phyloP scores from a whole-genome alignment of 2,797 vertebrate genomes.

The Muraenolepis orangiensis region DNA sequence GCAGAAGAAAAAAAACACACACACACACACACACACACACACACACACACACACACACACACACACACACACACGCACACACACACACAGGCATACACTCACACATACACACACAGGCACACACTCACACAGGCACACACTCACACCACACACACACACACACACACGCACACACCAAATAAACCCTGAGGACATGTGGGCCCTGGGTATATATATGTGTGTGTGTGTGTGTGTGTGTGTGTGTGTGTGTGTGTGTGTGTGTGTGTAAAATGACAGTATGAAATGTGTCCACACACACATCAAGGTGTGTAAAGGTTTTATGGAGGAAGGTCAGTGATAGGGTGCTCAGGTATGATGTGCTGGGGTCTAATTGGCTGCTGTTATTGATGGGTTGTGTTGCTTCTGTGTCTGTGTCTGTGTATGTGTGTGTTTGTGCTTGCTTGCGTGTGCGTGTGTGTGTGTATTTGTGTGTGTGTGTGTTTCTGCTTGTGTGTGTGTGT shows the following conservation, averaged over 20 bases:
- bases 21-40: conserved; percentile 48
- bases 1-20: conserved; percentile 66
- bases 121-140: conserved; percentile 43
- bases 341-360: conserved; percentile 69
- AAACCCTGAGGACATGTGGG: conserved; percentile 20
- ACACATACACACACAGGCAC: conserved; percentile 47
- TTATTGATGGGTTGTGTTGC: conserved; percentile 57
- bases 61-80: too few species aligned
- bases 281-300: conserved; percentile 53
- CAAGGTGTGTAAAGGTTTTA: conserved; percentile 73
- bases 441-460: conserved; percentile 18
- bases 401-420: conserved; percentile 29
- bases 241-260: too few species aligned
- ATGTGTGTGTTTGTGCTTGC: conserved; percentile 31
- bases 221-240: too few species aligned
- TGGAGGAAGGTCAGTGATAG: conserved; percentile 69
- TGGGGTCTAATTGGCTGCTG: conserved; percentile 63
- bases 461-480: conserved; percentile 1
- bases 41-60: conserved; percentile 8
- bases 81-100: conserved; percentile 36
- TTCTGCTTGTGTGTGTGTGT: conserved; percentile 12
- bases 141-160: too few species aligned
- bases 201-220: too few species aligned
- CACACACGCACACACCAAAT: conserved; percentile 52
- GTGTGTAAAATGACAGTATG: conserved; percentile 56